Conservation (phyloP, 1,140 invertebrate species). For the Pissodes strobi region DNA sequence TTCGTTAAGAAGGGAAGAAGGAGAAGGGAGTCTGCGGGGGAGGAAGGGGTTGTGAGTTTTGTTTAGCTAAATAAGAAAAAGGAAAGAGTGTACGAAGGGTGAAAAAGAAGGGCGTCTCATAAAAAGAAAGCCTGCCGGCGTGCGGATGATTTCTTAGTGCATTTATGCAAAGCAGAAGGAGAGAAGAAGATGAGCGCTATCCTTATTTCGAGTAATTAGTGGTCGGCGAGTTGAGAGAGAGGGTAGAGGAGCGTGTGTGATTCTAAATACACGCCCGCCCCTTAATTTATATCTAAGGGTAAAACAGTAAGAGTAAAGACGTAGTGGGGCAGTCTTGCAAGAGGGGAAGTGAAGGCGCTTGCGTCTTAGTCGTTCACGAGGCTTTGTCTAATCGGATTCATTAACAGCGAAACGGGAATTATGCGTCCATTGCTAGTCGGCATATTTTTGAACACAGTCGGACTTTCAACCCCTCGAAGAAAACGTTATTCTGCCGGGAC, state of each 20-base stretch:
- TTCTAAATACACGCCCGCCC: constrained; percentile 56
- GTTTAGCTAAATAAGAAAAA: constrained; percentile 47
- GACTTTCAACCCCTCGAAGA: constrained; percentile 48
- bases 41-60: constrained; percentile 43
- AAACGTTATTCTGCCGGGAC: constrained; percentile 47
- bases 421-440: constrained; percentile 60
- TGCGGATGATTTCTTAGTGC: constrained; percentile 54
- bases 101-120: constrained; percentile 45
- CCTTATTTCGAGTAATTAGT: constrained; percentile 54
- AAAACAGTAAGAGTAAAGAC: constrained; percentile 56
- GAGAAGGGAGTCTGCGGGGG: constrained; percentile 5
- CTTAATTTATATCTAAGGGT: constrained; percentile 57
- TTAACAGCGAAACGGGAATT: constrained; percentile 61
- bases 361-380: constrained; percentile 56
- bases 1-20: background rate
- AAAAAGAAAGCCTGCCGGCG: constrained; percentile 37
- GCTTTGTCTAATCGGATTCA: constrained; percentile 63
- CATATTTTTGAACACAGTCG: constrained; percentile 57
- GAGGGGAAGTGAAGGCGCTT: constrained; percentile 54
- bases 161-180: constrained; percentile 54
- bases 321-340: constrained; percentile 47
- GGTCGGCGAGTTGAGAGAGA: constrained; percentile 49
- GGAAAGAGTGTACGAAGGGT: constrained; percentile 45
- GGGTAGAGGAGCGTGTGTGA: constrained; percentile 52
- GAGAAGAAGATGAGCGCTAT: constrained; percentile 41